These are phyloP conservation scores for Brachypterus glaber DNA, from an alignment of 2,888 invertebrate genomes.

Conservation along the genomic window DNA sequence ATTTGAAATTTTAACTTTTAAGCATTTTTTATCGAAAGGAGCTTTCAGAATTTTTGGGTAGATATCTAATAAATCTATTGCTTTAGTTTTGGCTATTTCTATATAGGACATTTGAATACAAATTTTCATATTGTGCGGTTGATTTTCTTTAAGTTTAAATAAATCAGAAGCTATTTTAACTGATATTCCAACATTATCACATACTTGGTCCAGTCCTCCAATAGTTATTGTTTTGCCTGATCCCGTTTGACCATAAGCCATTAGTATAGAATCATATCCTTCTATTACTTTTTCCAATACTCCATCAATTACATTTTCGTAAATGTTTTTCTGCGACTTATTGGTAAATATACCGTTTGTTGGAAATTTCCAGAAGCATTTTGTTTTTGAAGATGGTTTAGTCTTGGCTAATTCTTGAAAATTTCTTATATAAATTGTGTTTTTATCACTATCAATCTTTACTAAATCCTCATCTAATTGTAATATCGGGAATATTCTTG, in stretches of 20 bases:
- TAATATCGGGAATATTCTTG: background rate
- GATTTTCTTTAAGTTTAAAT: no score
- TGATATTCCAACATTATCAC: no score
- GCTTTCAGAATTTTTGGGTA: no score
- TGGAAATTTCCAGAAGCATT: constrained; percentile 36
- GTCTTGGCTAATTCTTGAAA: background rate
- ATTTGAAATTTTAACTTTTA: no score
- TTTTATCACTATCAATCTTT: background rate
- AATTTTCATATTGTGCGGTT: no score
- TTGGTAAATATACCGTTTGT: constrained; percentile 39
- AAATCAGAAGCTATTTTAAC: no score
- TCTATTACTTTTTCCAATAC: constrained; percentile 16
- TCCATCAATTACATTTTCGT: constrained; percentile 27
- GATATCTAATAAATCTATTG: no score
- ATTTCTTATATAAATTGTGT: background rate
- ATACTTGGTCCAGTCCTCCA: constrained; percentile 32
- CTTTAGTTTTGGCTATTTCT: no score
- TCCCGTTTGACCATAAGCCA: constrained; percentile 40
- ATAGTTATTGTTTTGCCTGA: constrained; percentile 37
- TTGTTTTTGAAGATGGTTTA: background rate
- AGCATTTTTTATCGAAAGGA: no score
- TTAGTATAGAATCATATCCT: constrained; percentile 32
- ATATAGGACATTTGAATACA: no score
- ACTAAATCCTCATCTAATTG: background rate
- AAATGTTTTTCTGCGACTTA: constrained; percentile 34